Conservation (phyloP, 2,888 invertebrate genomes). For the Petrolisthes cinctipes region DNA sequence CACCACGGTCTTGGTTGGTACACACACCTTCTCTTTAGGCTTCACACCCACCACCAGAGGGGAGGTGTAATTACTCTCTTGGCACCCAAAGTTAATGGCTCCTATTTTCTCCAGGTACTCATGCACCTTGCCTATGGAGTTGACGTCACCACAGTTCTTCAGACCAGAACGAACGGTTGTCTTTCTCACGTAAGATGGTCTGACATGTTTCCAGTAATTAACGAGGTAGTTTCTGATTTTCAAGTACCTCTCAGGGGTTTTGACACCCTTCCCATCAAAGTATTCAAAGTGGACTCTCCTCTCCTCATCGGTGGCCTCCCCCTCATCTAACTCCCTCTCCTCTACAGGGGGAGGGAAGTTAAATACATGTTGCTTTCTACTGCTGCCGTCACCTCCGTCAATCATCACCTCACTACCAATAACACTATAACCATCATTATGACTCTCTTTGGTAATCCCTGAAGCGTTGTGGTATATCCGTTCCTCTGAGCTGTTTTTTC, state of each 20-base stretch:
- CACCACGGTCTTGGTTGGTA: conserved; percentile 30
- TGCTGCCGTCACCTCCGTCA: conserved; percentile 63
- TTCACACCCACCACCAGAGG: conserved; percentile 44
- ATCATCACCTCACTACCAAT: neutral
- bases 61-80: conserved; percentile 47
- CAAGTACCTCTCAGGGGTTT: conserved; percentile 75
- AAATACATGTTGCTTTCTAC: conserved; percentile 67
- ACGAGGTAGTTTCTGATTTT: conserved; percentile 76
- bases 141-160: conserved; percentile 77
- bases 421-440: neutral
- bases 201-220: conserved; percentile 73
- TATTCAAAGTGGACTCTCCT: conserved; percentile 74
- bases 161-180: conserved; percentile 74
- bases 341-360: conserved; percentile 71
- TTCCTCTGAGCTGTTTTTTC: conserved; percentile 4
- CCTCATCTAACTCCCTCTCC: conserved; percentile 70
- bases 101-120: conserved; percentile 76
- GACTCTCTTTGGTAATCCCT: conserved; percentile 42
- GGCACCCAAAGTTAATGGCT: conserved; percentile 77
- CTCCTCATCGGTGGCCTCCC: conserved; percentile 73
- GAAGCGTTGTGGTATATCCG: neutral
- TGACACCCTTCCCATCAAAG: conserved; percentile 74
- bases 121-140: conserved; percentile 76
- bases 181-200: conserved; percentile 75
- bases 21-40: conserved; percentile 37